These are phyloP conservation scores for Thymelicus lineola DNA, from an alignment of 2,888 invertebrate species.

Conservation along the genomic window DNA sequence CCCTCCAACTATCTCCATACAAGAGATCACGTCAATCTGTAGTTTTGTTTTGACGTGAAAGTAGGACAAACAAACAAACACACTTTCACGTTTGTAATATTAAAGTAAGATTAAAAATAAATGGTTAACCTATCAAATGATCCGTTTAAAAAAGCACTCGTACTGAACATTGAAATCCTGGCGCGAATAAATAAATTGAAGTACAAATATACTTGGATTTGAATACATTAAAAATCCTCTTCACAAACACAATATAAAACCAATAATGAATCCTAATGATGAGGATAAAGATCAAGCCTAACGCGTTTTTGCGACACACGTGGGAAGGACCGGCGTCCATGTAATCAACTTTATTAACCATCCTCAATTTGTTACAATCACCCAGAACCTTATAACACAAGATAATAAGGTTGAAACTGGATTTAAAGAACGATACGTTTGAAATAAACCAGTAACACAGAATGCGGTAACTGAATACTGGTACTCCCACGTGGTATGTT, in stretches of 20 bases:
- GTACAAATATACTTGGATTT: background rate
- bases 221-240: conserved; percentile 6
- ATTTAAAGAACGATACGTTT: conserved; percentile 7
- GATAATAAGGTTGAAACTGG: conserved; percentile 16
- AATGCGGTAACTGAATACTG: conserved; percentile 34
- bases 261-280: conserved; percentile 33
- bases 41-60: too few species aligned
- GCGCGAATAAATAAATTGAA: background rate
- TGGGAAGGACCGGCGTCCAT: conserved; percentile 60
- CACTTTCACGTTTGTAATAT: too few species aligned
- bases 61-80: too few species aligned
- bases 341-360: conserved; percentile 48
- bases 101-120: too few species aligned
- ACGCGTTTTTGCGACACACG: conserved; percentile 49
- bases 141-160: too few species aligned
- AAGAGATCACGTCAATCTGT: too few species aligned
- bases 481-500: conserved; percentile 41
- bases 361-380: conserved; percentile 1
- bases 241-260: conserved; percentile 20
- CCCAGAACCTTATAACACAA: background rate
- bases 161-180: background rate
- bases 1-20: too few species aligned
- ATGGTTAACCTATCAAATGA: too few species aligned
- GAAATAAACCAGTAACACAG: conserved; percentile 17
- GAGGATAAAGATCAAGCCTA: conserved; percentile 29